These are phyloP conservation scores for Polietes domitor DNA, from an alignment of 2,888 invertebrate species.

Conservation along the genomic window DNA sequence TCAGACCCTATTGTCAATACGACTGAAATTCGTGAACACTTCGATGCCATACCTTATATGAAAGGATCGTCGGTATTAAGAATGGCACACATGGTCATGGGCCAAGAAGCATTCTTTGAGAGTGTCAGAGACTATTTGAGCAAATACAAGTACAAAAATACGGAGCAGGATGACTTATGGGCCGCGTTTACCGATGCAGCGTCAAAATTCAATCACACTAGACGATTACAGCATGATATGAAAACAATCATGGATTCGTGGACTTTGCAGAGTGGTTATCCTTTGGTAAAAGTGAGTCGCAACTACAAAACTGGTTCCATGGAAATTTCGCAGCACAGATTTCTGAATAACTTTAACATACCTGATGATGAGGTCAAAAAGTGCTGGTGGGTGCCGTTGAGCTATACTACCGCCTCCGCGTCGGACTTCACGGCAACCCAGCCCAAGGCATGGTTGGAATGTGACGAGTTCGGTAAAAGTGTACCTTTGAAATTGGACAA, in stretches of 20 bases:
- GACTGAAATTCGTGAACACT: no score
- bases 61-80: slow-evolving; percentile 92
- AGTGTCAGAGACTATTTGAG: slow-evolving; percentile 87
- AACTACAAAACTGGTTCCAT: slow-evolving; percentile 83
- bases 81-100: slow-evolving; percentile 96
- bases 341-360: slow-evolving; percentile 76
- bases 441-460: slow-evolving; percentile 83
- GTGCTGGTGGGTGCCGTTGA: no score
- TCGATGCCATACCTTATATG: no score
- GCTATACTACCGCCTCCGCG: no score
- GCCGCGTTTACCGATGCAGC: slow-evolving; percentile 86
- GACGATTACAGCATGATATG: slow-evolving; percentile 95
- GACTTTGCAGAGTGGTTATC: no score
- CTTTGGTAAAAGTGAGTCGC: slow-evolving; percentile 86
- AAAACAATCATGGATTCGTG: no score
- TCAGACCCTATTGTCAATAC: no score
- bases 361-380: slow-evolving; percentile 70
- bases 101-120: slow-evolving; percentile 85
- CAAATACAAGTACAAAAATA: slow-evolving; percentile 86
- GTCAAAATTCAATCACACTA: slow-evolving; percentile 82
- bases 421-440: slow-evolving; percentile 82
- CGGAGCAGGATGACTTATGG: no score
- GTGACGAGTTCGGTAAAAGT: no score
- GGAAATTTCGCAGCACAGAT: slow-evolving; percentile 83
- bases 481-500: no score